Base-by-base conservation (phyloP, 2,797 vertebrate species). In the Clarias fuscus region DNA sequence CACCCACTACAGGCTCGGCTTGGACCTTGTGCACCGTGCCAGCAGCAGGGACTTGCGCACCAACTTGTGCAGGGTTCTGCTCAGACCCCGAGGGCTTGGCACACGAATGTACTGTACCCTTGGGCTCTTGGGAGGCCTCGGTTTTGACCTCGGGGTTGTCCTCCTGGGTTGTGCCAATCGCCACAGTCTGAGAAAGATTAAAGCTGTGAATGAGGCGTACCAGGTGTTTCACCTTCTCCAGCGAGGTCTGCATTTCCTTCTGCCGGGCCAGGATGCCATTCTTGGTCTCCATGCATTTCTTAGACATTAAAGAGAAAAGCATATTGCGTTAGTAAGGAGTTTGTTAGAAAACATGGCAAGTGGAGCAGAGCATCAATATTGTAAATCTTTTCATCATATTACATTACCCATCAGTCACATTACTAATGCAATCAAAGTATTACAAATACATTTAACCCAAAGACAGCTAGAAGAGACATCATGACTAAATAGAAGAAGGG, bases 221-320 rank as follows among this genome's bases (percentile, higher is more conserved):
- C 94, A 99, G 95, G 93, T 97, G 97, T 91, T 99, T 99, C 86
- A 98, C 97, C 93, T 98, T 99, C 90, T 99, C 98, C 94, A 99
- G 94, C 85, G 98, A 99, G 84, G 96, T 94, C 94, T 98, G 98
- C 98, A 99, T 99, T 91, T 99, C 98, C 91, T 99, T 99, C 94
- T 99, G 98, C 89, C 97, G 96, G 85, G 98, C 95, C 92, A 99
- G 95, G 93, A 97, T 98, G 93, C 93, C 96, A 88, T 97, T 99
- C 96, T 99, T 99, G 96, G 96, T 99, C 93, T 99, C 98, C 98
- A 99, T 99, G 94, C 97, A 99, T 98, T 99, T 99, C 98, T 99
- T 33, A 27, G n/a, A 92, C 89, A 82, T 53, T 48, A 81, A 81
- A 89, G 33, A 82, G 8, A 89, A 92, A 75, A 40, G 78, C 17